Evolutionary conservation across 2,797 vertebrate species (phyloP).

Genomic region (Tinamus major): DNA sequence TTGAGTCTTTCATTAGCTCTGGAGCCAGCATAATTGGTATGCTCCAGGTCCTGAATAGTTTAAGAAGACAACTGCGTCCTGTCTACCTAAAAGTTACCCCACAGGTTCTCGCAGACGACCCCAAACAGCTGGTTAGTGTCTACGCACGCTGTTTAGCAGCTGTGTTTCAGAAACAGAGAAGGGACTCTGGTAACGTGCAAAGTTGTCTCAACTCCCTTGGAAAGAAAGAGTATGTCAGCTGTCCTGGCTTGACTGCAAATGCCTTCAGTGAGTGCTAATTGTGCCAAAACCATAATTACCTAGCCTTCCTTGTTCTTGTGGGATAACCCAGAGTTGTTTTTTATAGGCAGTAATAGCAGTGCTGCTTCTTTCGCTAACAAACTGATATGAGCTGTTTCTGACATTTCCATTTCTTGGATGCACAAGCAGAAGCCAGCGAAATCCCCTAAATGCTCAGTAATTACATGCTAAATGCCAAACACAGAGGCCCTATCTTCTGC

Average conservation of each 20-base stretch:
- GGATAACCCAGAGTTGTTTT: neutral
- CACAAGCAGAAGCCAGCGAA: neutral
- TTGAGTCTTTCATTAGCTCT: neutral
- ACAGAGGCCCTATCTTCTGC: neutral
- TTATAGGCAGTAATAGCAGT: neutral
- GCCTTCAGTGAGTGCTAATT: neutral
- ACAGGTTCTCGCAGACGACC: neutral
- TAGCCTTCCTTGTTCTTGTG: neutral
- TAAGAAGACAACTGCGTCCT: conserved; percentile 31
- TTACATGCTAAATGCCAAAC: neutral
- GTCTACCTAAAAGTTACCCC: neutral
- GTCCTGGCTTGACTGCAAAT: conserved; percentile 11
- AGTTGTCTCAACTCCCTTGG: conserved; percentile 14
- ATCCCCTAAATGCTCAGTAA: neutral
- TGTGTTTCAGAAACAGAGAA: neutral
- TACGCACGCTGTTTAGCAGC: neutral
- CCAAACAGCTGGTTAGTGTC: conserved; percentile 24
- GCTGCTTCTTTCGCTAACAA: neutral
- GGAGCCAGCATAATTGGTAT: conserved; percentile 7
- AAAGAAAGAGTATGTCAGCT: neutral
- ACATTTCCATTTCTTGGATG: neutral
- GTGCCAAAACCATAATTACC: conserved; percentile 53
- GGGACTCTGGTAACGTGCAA: neutral
- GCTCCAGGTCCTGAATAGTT: conserved; percentile 40
- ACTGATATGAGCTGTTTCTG: neutral